Evolutionary conservation across 2,888 invertebrate species (phyloP), one percentile per base, ranked within the genome.

Genomic region (Cataglyphis altisquamis): DNA sequence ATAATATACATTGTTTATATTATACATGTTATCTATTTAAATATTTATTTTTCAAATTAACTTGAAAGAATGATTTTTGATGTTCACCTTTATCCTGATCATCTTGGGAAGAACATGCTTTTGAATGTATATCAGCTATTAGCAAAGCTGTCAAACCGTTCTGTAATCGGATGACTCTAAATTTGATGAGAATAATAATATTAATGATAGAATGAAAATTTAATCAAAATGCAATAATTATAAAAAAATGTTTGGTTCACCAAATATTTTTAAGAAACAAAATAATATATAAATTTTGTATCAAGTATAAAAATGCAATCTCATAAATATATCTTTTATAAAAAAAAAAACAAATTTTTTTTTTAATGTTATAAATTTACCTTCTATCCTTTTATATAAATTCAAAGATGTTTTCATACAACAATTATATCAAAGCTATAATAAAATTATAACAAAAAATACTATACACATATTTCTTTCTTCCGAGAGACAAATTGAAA

Each of bases 121-220:
- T 62, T 29, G 82, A 67, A 48, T 94, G 93, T 8, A 95, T 95
- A 93, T 97, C 97, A 8, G 97, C 96, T 91, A 98, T 97, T 10
- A 98, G 95, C 64, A 97, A 95, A 4, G 96, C 97, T 75, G 96
- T 97, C 87, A 98, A 94, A 0, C 97, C 97, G 95, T 98, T 98
- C 82, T 96, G 95, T 80, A 98, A 94, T 63, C 96, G 95, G 73
- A 97, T 96, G 1, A 96, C 96, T 93, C 97, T 97, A 89, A 77
- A 95, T 91, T 12, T 15, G 75, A 60, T n/a, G 62, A 9, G 41
- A 3, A 48, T 21, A 55, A 10, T 12, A 32, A 5, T 52, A 52
- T n/a, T 5, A 25, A 52, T 48, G 0, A 55, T 0, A 12, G 8
- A 25, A 8, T 1, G 0, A 52, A 1, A n/a, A 57, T 18, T 18